A percentile compares a stretch with the other conserved stretches of the same genome.
phyloP scores from a whole-genome alignment of 2,888 invertebrate species.

The Noctuana brunneofusca region DNA sequence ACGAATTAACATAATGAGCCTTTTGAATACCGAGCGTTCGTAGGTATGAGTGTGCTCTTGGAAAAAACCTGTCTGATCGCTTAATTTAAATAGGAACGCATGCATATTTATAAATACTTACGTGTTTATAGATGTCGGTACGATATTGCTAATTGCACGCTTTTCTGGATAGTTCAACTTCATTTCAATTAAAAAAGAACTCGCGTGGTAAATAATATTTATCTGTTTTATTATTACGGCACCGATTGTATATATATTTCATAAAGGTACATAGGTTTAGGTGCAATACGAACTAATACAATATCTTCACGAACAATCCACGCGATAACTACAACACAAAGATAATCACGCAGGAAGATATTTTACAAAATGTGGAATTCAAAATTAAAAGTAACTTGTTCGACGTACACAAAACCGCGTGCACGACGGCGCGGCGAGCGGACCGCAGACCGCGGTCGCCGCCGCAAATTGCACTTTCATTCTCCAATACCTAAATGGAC shows the following conservation, averaged over 20 bases:
- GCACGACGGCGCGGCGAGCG: constrained; percentile 11
- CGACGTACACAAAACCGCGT: constrained; percentile 13
- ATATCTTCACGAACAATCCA: neutral
- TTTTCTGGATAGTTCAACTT: constrained; percentile 4
- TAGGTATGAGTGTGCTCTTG: constrained; percentile 40
- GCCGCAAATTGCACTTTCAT: constrained; percentile 67
- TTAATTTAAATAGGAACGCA: constrained; percentile 30
- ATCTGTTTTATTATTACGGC: neutral
- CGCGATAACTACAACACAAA: neutral
- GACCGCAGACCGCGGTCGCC: constrained; percentile 43
- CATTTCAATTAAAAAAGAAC: neutral
- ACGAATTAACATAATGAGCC: constrained; percentile 77
- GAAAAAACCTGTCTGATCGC: constrained; percentile 32
- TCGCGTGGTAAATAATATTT: neutral
- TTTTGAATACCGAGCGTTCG: constrained; percentile 62
- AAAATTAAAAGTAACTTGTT: constrained; percentile 17
- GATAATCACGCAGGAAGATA: neutral
- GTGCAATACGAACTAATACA: too few species aligned
- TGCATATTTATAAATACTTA: constrained; percentile 22
- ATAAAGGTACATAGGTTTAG: too few species aligned
- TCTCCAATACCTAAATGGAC: constrained; percentile 54
- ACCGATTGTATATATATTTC: too few species aligned
- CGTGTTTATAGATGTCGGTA: constrained; percentile 11
- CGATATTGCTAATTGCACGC: constrained; percentile 26
- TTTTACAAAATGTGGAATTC: neutral